Percentiles rank a stretch among this genome's conserved stretches.
Conservation (phyloP, 2,797 vertebrate genomes). For the Vultur gryphus region DNA sequence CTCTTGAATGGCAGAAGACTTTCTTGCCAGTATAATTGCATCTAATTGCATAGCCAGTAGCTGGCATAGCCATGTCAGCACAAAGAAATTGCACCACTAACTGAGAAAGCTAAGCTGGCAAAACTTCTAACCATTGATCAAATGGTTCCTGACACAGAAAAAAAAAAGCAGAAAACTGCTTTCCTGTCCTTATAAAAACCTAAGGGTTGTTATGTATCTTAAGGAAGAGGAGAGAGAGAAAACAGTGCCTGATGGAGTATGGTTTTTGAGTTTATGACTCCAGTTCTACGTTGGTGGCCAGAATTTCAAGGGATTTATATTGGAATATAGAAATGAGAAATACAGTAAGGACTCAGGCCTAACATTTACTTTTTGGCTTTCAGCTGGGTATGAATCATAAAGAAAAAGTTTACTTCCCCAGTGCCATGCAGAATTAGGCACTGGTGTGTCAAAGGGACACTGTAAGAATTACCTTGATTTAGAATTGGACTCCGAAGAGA, state of each 20-base stretch:
- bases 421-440: not conserved
- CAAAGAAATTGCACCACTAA: not conserved
- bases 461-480: not conserved
- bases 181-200: not conserved
- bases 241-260: not conserved
- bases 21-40: not conserved
- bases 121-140: not conserved
- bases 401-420: not conserved
- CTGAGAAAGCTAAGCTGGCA: not conserved
- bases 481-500: not conserved
- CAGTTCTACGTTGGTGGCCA: not conserved
- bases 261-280: not conserved
- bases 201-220: not conserved
- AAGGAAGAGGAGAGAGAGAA: not conserved
- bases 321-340: not conserved
- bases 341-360: not conserved
- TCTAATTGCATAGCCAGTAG: not conserved
- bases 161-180: not conserved
- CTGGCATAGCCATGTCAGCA: not conserved
- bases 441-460: not conserved
- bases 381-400: not conserved
- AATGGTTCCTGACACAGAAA: not conserved
- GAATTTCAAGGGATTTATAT: not conserved
- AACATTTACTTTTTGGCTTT: conserved; percentile 14
- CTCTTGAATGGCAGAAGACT: not conserved